These are phyloP conservation scores for Cotesia vestalis DNA, from an alignment of 1,140 invertebrate species.

Conservation along the genomic window DNA sequence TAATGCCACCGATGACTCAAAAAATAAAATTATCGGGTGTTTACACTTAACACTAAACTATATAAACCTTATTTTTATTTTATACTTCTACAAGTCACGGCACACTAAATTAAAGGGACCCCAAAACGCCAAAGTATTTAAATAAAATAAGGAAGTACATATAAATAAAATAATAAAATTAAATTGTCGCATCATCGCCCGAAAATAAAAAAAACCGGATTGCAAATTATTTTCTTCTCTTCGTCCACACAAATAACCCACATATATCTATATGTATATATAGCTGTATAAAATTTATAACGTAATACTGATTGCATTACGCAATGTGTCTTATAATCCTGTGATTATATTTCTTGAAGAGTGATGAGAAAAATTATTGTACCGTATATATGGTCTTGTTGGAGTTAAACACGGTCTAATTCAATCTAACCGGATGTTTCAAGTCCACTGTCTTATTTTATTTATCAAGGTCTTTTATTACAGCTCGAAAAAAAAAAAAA, in stretches of 20 bases:
- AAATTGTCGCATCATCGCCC: slow-evolving; percentile 2
- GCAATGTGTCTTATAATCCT: slow-evolving; percentile 30
- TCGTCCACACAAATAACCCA: slow-evolving; percentile 24
- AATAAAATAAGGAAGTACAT: too few relatives aligned
- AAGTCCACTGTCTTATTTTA: slow-evolving; percentile 1
- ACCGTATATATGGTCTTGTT: slow-evolving; percentile 5
- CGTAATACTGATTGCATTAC: slow-evolving; percentile 47
- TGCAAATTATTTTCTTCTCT: neutral
- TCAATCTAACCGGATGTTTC: slow-evolving; percentile 15
- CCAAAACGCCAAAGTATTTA: too few relatives aligned
- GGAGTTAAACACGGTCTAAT: slow-evolving; percentile 19
- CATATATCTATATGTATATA: too few relatives aligned
- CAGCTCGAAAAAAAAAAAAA: neutral
- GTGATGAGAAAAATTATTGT: slow-evolving; percentile 41
- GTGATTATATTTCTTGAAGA: slow-evolving; percentile 15
- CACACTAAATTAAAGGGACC: slow-evolving; percentile 5
- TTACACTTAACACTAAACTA: neutral
- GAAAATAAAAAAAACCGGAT: slow-evolving; percentile 2
- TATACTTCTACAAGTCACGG: neutral
- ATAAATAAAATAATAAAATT: slow-evolving; percentile 15
- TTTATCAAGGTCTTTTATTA: neutral
- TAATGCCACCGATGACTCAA: neutral
- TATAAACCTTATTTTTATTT: neutral
- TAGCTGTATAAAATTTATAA: slow-evolving; percentile 6
- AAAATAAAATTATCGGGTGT: slow-evolving; percentile 6